Evolutionary conservation across 2,888 invertebrate species (phyloP).

Genomic region (Pseudococcus longispinus): DNA sequence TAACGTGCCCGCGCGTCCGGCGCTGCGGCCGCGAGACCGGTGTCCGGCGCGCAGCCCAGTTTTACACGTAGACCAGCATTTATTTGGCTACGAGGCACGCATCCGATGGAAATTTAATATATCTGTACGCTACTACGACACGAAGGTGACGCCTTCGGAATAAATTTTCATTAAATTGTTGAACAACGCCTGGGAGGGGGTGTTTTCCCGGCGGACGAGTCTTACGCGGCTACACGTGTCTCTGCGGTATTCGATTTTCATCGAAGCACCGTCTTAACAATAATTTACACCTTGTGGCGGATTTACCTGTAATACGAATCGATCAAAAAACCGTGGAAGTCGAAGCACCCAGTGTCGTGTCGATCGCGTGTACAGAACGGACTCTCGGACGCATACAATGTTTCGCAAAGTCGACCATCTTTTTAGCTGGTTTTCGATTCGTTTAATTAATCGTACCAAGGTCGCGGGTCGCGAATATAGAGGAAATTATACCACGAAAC

Average conservation of each 20-base stretch:
- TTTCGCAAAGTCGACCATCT: background rate
- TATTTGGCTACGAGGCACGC: background rate
- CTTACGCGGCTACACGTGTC: background rate
- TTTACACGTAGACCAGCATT: background rate
- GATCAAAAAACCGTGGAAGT: background rate
- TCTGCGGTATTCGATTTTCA: background rate
- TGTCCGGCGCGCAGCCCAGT: background rate
- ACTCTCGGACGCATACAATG: conserved; percentile 9
- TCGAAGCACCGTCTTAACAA: background rate
- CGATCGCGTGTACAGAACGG: background rate
- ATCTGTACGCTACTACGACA: background rate
- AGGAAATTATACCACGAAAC: background rate
- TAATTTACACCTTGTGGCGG: no score
- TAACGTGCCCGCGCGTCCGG: no score
- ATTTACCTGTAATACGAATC: no score
- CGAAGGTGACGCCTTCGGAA: conserved; percentile 1
- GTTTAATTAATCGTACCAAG: background rate
- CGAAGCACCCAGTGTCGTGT: background rate
- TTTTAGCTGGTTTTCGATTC: background rate
- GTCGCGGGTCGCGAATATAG: background rate
- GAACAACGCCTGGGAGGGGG: background rate
- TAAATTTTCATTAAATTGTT: conserved; percentile 14
- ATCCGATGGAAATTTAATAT: background rate
- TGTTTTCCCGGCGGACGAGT: background rate
- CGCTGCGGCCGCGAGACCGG: no score